Percentiles rank a stretch among this genome's conserved stretches.
Evolutionary conservation across 2,888 invertebrate genomes (phyloP).

Genomic region (Drosophila niveifrons): DNA sequence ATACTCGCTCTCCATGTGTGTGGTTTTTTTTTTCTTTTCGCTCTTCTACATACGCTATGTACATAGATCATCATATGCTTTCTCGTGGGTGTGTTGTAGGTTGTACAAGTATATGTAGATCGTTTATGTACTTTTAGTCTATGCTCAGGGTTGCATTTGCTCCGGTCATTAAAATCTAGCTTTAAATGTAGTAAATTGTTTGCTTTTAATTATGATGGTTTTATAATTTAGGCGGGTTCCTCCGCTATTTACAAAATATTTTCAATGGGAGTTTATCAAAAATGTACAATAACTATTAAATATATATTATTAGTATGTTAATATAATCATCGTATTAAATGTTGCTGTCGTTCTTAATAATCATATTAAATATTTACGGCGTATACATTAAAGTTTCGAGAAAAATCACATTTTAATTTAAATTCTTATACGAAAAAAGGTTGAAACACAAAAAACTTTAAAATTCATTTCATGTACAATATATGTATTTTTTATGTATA

Average conservation of each 20-base stretch:
- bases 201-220: conserved; percentile 34
- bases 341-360: conserved; percentile 69
- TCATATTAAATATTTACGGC: conserved; percentile 82
- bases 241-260: conserved; percentile 74
- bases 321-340: conserved; percentile 78
- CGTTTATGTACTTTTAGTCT: conserved; percentile 78
- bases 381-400: conserved; percentile 83
- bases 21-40: conserved; percentile 10
- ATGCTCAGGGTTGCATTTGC: conserved; percentile 80
- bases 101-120: conserved; percentile 75
- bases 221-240: conserved; percentile 47
- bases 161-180: conserved; percentile 63
- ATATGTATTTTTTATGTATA: conserved; percentile 27
- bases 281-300: conserved; percentile 80
- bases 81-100: conserved; percentile 77
- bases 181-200: conserved; percentile 62
- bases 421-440: conserved; percentile 75
- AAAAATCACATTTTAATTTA: conserved; percentile 83
- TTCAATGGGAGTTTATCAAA: conserved; percentile 75
- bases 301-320: conserved; percentile 67
- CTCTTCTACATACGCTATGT: conserved; percentile 8
- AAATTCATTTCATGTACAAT: conserved; percentile 58
- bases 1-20: conserved; percentile 7
- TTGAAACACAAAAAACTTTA: conserved; percentile 75
- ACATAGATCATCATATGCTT: conserved; percentile 51